A percentile compares a stretch with the other conserved stretches of the same genome.
Evolutionary conservation across 2,888 invertebrate species (phyloP).

Genomic region (Coremacera marginata): DNA sequence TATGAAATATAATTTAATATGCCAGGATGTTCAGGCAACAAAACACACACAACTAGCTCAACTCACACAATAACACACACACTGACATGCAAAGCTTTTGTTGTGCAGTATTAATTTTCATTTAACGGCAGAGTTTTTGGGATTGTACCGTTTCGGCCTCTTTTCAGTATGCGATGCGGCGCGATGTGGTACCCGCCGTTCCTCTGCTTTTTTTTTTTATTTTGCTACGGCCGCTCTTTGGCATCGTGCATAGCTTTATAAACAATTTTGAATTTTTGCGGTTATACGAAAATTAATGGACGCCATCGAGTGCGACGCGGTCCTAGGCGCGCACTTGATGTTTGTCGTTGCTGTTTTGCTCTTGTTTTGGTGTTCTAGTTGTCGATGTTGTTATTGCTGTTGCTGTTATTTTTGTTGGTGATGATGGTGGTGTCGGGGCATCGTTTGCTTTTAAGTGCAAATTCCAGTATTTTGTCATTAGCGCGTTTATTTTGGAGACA

Average conservation of each 20-base stretch:
- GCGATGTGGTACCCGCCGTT: not conserved
- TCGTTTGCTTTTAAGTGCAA: constrained; percentile 54
- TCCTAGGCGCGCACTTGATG: constrained; percentile 17
- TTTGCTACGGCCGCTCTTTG: constrained; percentile 8
- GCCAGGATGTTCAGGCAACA: constrained; percentile 30
- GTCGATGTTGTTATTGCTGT: constrained; percentile 18
- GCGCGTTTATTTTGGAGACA: constrained; percentile 49
- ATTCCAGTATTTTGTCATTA: constrained; percentile 63
- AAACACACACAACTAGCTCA: constrained; percentile 18
- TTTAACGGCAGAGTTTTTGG: constrained; percentile 19
- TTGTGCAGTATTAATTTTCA: constrained; percentile 20
- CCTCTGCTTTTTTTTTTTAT: not conserved
- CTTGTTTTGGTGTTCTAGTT: constrained; percentile 31
- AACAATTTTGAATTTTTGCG: constrained; percentile 65
- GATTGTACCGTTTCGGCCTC: not conserved
- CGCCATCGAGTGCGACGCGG: constrained; percentile 52
- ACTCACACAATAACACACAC: not conserved
- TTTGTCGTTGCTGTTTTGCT: constrained; percentile 39
- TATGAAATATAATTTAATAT: constrained; percentile 43
- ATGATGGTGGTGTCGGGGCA: constrained; percentile 42
- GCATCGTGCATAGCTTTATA: constrained; percentile 58
- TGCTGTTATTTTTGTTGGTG: not conserved
- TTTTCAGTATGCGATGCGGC: constrained; percentile 1
- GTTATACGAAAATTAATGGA: constrained; percentile 65
- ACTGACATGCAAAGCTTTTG: not conserved